Conservation (phyloP, 2,888 invertebrate genomes). For the Eurytoma californica region DNA sequence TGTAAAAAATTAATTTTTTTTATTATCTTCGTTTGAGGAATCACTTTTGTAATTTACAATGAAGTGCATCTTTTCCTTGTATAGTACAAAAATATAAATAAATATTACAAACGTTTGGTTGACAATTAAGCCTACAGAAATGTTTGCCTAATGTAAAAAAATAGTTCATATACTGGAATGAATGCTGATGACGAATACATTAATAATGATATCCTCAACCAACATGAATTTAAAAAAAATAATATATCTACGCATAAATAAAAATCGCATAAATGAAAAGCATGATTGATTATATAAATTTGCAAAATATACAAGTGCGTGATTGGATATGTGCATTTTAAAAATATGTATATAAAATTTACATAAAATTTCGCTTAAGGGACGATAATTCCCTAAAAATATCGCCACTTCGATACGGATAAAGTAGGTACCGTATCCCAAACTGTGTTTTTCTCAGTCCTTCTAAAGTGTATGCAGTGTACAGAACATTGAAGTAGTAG, state of each 20-base stretch:
- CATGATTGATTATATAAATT: constrained; percentile 34
- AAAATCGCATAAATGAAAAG: constrained; percentile 34
- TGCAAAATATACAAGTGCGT: constrained; percentile 8
- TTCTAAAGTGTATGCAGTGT: constrained; percentile 33
- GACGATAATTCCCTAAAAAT: neutral
- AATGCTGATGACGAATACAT: constrained; percentile 23
- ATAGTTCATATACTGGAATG: constrained; percentile 16
- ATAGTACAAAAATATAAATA: constrained; percentile 53
- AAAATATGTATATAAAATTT: constrained; percentile 14
- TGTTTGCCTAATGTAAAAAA: constrained; percentile 16
- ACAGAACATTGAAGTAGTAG: constrained; percentile 28
- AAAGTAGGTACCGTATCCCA: constrained; percentile 34
- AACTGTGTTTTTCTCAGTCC: constrained; percentile 17
- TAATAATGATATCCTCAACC: constrained; percentile 7
- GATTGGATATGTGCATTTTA: constrained; percentile 13
- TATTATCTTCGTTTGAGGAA: constrained; percentile 33
- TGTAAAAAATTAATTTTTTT: constrained; percentile 45
- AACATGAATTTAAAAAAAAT: constrained; percentile 22
- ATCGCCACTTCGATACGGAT: neutral
- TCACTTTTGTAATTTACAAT: constrained; percentile 18
- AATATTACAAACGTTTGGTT: constrained; percentile 48
- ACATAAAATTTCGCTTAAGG: constrained; percentile 5
- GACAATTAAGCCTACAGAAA: constrained; percentile 26
- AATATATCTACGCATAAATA: constrained; percentile 6
- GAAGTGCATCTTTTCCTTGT: constrained; percentile 1